Evolutionary conservation across 2,797 vertebrate genomes (phyloP).

Genomic region (Gymnothorax javanicus): DNA sequence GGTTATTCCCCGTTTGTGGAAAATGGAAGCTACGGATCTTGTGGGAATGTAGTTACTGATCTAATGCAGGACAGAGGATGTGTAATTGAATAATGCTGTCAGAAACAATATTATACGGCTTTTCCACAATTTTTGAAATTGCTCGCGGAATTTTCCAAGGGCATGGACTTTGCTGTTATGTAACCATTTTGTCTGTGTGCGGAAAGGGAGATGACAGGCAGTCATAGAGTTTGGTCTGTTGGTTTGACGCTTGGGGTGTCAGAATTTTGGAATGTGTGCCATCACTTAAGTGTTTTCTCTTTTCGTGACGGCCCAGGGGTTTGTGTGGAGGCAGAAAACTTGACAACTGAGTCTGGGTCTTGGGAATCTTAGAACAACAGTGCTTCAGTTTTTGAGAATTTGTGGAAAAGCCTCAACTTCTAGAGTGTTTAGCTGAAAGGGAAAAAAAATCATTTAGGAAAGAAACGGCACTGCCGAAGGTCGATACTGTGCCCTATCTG

Average conservation of each 20-base stretch:
- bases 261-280: background rate
- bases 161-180: background rate
- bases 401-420: background rate
- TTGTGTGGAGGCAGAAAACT: background rate
- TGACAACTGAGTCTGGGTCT: background rate
- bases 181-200: conserved; percentile 5
- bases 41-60: background rate
- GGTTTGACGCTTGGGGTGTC: background rate
- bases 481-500: no score
- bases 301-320: background rate
- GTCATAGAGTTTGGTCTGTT: background rate
- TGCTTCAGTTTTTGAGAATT: background rate
- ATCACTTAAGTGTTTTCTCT: background rate
- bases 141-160: background rate
- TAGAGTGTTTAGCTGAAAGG: background rate
- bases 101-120: conserved; percentile 1
- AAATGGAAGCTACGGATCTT: background rate
- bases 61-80: background rate
- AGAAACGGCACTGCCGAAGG: no score
- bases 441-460: background rate
- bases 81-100: background rate
- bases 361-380: conserved; percentile 1
- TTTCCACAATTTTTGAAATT: background rate
- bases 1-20: background rate
- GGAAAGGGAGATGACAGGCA: background rate